phyloP scores from a whole-genome alignment of 1,140 invertebrate genomes.

The Varroa destructor region DNA sequence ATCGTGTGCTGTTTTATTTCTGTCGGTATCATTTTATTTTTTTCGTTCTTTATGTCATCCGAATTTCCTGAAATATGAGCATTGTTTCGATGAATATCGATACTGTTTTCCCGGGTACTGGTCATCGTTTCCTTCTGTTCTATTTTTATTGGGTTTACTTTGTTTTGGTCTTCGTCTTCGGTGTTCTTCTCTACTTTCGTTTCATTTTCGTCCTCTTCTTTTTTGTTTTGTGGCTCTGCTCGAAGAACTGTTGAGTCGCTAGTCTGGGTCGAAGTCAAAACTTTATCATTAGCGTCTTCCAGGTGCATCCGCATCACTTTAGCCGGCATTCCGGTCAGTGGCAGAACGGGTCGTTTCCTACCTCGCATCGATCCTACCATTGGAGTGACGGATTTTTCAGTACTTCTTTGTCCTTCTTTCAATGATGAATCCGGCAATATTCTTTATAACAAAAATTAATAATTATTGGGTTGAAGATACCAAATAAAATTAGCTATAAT shows the following conservation, averaged over 20 bases:
- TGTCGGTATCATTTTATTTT: too few species aligned
- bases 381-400: not conserved
- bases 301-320: not conserved
- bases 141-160: slow-evolving; percentile 3
- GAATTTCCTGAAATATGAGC: not conserved
- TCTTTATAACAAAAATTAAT: slow-evolving; percentile 25
- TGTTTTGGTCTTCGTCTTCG: slow-evolving; percentile 32
- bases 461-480: not conserved
- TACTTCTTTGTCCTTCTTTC: not conserved
- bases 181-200: slow-evolving; percentile 30
- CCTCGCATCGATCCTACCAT: not conserved
- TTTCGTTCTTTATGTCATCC: slow-evolving; percentile 28
- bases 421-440: slow-evolving; percentile 26
- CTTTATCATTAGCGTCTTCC: not conserved
- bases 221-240: not conserved
- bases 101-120: not conserved
- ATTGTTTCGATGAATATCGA: not conserved
- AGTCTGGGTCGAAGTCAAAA: too few species aligned
- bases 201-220: slow-evolving; percentile 30
- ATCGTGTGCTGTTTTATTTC: too few species aligned
- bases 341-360: not conserved
- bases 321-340: not conserved
- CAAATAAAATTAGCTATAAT: too few species aligned
- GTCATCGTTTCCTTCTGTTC: not conserved
- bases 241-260: too few species aligned